Base-by-base conservation (phyloP, 2,797 vertebrate species). In the Masticophis lateralis region DNA sequence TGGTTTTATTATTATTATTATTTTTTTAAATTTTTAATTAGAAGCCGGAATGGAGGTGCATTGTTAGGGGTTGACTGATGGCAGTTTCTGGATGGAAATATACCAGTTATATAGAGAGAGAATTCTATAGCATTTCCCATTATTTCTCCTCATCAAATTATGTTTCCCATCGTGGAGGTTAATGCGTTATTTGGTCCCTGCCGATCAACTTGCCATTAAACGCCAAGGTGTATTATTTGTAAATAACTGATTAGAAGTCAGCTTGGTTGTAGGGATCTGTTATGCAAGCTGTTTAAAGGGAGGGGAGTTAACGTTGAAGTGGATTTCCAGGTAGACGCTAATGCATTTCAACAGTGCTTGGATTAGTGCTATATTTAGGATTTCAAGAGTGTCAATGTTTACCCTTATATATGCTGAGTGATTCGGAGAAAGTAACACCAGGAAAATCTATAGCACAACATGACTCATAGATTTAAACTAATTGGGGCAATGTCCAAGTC, bases 21-120 rank as follows among this genome's bases (percentile, higher is more conserved):
- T 94, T 94, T 95, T 94, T 91, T 94, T 91, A 56, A 91, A 79
- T 93, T 95, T 95, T 94, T 93, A 96, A 95, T 95, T 95, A 86
- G 91, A 91, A 94, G 92, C 92, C 94, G 91, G 87, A 91, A 43
- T 94, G 93, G 79, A 90, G 43, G 51, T 87, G 79, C 37, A 93
- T 87, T 94, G 93, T 95, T 95, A 83, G 94, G 91, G 91, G 90
- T 93, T 87, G 66, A 90, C 95, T 4, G 0, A 83, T 95, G 93
- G 91, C 89, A 56, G 37, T 88, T 95, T 87, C 91, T 94, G 60
- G 92, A 91, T 53, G 86, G 91, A 95, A 96, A 92, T 60, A 90
- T 1, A 63, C 14, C 56, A 86, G 18, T 90, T 92, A 89, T 87
- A 20, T 88, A 89, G 89, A 63, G 3, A 27, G 27, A 20, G 22